Base-by-base conservation (phyloP, 2,113 vertebrate species). In the Atrichornis clamosus region DNA sequence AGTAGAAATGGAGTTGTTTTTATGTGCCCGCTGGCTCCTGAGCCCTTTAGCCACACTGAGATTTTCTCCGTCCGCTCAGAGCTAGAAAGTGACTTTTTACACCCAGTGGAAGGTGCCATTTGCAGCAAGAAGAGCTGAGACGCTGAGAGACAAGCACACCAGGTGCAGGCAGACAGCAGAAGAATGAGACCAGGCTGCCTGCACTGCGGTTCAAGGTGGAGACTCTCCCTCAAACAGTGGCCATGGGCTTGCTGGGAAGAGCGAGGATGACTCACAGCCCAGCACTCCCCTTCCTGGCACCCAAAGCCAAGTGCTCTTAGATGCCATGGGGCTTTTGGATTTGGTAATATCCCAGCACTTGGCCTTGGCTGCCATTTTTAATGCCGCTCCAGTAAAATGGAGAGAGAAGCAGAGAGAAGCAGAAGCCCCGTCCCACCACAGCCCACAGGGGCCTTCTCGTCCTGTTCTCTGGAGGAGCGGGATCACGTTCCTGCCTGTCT, bases 371-470 rank as follows among this genome's bases (percentile, higher is more conserved):
- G 41, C 35, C 35, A 9, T 82, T 87, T 85, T 65, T 28, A 60
- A 44, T 3, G 2, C 22, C 59, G 15, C 23, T 56, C 19, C 23
- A 12, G 60, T 39, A n/a, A 60, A 89, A 91, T 0, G 0, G 9
- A 33, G 23, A 0, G 6, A 26, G 8, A n/a, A 41, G 24, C 2
- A 2, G 35, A 28, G 23, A 55, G 39, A 27, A 80, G 16, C 32
- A 42, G 41, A 52, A 52, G 46, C 15, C 14, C 7, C 0, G 1
- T 46, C 67, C 27, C 78, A 58, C 16, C 16, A 7, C 8, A 53
- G 32, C 26, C 44, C 3, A 2, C 21, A 35, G 62, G 35, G 8
- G 0, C 35, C 22, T 56, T 28, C 52, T 90, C 0, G 0, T 13
- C 28, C 30, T 2, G 1, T 33, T 21, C 12, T 39, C 30, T 18